Conservation (phyloP, 2,888 invertebrate species). For the Tenthredo livida region DNA sequence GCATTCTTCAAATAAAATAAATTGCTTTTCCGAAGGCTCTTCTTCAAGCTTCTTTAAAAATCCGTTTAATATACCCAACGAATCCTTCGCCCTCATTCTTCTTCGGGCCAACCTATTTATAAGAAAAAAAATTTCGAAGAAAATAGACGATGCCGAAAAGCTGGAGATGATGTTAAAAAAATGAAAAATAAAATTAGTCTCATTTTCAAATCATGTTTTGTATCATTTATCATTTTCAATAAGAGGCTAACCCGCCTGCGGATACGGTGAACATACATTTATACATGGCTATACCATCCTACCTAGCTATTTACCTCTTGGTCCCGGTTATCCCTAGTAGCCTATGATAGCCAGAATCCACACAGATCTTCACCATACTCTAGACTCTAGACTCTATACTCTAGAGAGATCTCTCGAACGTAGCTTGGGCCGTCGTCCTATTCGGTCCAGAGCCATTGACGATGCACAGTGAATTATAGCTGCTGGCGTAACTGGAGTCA, state of each 20-base stretch:
- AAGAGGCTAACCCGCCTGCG: not conserved
- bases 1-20: not conserved
- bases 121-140: not conserved
- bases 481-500: constrained; percentile 43
- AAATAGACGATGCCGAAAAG: not conserved
- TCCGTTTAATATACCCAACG: not conserved
- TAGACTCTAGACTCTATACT: constrained; percentile 9
- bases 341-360: constrained; percentile 16
- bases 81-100: not conserved
- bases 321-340: constrained; percentile 1
- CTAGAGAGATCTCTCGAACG: constrained; percentile 30
- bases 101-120: not conserved
- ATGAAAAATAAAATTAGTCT: not conserved
- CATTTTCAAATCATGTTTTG: not conserved
- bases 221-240: constrained; percentile 1
- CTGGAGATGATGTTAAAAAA: too few relatives aligned
- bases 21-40: not conserved
- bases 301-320: constrained; percentile 29
- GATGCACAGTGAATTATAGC: constrained; percentile 50
- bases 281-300: not conserved
- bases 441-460: constrained; percentile 46
- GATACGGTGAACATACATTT: not conserved
- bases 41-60: not conserved
- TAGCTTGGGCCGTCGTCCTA: constrained; percentile 23
- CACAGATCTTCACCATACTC: constrained; percentile 29